Evolutionary conservation across 2,888 invertebrate species (phyloP).

Genomic region (Hedya salicella): DNA sequence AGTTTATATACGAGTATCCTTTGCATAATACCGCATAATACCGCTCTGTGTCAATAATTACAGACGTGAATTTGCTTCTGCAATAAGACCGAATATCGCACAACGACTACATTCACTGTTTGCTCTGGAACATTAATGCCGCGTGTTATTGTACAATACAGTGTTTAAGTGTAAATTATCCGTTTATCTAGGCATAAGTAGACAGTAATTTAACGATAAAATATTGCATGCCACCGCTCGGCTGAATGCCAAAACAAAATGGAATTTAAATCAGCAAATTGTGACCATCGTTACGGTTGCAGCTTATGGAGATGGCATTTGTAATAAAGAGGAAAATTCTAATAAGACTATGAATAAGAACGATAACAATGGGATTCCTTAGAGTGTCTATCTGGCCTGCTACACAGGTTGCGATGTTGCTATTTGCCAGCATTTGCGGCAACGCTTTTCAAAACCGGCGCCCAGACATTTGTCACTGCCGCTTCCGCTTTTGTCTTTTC

Average conservation of each 20-base stretch:
- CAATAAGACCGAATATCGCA: neutral
- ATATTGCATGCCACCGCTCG: neutral
- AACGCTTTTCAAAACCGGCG: constrained; percentile 51
- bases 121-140: neutral
- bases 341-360: constrained; percentile 17
- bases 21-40: neutral
- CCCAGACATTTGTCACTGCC: constrained; percentile 59
- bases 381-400: constrained; percentile 15
- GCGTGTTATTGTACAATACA: neutral
- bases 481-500: constrained; percentile 60
- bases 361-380: constrained; percentile 30
- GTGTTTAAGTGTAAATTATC: neutral
- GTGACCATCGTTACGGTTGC: constrained; percentile 1
- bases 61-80: neutral
- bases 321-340: constrained; percentile 12
- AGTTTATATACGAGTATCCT: neutral
- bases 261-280: constrained; percentile 4
- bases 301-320: constrained; percentile 1
- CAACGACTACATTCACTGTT: neutral
- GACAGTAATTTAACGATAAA: neutral
- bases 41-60: neutral
- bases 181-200: neutral
- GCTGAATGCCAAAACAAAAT: neutral
- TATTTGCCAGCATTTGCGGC: constrained; percentile 54
- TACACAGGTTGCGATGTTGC: constrained; percentile 44